Percentiles rank a stretch among this genome's conserved stretches.
Evolutionary conservation across 2,797 vertebrate genomes (phyloP).

Genomic region (Zalophus californianus): DNA sequence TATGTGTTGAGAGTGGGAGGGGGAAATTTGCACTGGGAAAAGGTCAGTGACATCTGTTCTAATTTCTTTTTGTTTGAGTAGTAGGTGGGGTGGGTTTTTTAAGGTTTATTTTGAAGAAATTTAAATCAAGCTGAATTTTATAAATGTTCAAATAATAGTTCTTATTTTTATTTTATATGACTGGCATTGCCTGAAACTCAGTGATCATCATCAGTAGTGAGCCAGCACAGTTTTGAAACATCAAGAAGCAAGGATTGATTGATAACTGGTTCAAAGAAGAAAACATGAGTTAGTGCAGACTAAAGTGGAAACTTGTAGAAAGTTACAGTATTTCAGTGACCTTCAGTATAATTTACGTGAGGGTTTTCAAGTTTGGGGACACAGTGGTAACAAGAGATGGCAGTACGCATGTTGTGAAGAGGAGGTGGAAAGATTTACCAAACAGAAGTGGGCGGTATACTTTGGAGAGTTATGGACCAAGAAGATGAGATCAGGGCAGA

Average conservation of each 20-base stretch:
- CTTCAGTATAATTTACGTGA: background rate
- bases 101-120: conserved; percentile 40
- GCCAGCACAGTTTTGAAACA: background rate
- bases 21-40: background rate
- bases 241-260: background rate
- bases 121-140: conserved; percentile 36
- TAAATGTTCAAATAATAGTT: background rate
- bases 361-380: background rate
- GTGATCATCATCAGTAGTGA: background rate
- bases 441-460: background rate
- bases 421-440: background rate
- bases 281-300: background rate
- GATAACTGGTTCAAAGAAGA: background rate
- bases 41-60: background rate
- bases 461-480: background rate
- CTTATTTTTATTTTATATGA: background rate
- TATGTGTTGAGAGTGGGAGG: background rate
- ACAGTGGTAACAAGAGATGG: background rate
- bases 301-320: background rate
- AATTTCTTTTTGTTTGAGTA: background rate
- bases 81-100: background rate
- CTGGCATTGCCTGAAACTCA: background rate
- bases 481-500: background rate
- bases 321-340: background rate
- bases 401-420: background rate